Evolutionary conservation across 2,888 invertebrate genomes (phyloP), one percentile per base, ranked within the genome.

Genomic region (Drosophila meridiana): DNA sequence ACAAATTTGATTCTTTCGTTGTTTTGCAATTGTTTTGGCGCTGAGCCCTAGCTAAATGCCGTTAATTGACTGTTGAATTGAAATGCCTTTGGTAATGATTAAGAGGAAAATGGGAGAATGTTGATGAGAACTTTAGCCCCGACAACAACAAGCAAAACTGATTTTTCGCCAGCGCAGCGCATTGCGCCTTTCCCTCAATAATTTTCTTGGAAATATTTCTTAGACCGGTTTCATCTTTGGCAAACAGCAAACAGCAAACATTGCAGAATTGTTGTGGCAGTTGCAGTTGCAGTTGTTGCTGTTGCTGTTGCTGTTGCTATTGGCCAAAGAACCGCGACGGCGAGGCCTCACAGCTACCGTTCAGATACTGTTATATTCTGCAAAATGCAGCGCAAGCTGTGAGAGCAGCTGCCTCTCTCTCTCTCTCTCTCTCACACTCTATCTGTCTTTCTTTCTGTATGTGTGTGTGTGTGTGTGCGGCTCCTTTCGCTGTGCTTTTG

Each of bases 121-220:
- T 71, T 65, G 69, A 53, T 65, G 71, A 78, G 78, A 78, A 78
- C 78, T 75, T 78, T 69, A 63, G 78, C 55, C 75, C 40, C 11
- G 7, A 26, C 57, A 32, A 28, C 34, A 26, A 26, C 55, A 36
- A 66, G 67, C 60, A 73, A 71, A 77, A 79, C 63, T 62, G 67
- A 83, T 73, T 80, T 69, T 71, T 67, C 63, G 78, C 70, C 40
- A 69, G 59, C 59, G 62, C 69, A 63, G 50, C 48, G 48, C 48
- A 45, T 45, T 45, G 45, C 82, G 89, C 91, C 92, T 91, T 91
- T 91, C 91, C 91, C 87, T 89, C 89, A 87, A 87, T 84, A 90
- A 87, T 86, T 91, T 91, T 91, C 91, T 89, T 84, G 85, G 89
- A 91, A 91, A 84, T 84, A 88, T 89, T 82, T 83, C 80, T 82